Evolutionary conservation across 2,888 invertebrate species (phyloP).

Genomic region (Sabatieria punctata): DNA sequence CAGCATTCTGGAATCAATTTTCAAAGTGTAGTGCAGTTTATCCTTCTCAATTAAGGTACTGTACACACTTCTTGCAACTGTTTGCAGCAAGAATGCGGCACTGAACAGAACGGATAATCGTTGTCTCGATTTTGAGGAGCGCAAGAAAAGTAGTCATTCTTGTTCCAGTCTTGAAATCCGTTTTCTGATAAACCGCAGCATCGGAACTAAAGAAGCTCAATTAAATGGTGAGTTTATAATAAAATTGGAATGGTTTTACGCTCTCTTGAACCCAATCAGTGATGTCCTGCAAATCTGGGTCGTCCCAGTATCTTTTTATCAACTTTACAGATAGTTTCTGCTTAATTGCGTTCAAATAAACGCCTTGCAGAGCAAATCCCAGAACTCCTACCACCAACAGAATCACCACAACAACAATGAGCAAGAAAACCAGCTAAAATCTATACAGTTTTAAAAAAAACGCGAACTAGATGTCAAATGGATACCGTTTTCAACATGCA

Average conservation of each 20-base stretch:
- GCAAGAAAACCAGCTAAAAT: not conserved
- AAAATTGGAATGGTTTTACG: conserved; percentile 4
- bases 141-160: no score
- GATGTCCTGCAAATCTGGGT: conserved; percentile 7
- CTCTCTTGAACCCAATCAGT: conserved; percentile 9
- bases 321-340: not conserved
- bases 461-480: not conserved
- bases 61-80: no score
- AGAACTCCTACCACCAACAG: conserved; percentile 5
- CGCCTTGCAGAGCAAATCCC: conserved; percentile 4
- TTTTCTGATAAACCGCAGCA: no score
- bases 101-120: no score
- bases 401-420: not conserved
- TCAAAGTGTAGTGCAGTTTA: no score
- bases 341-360: not conserved
- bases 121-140: no score
- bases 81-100: no score
- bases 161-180: no score
- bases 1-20: no score
- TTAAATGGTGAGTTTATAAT: no score
- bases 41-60: no score
- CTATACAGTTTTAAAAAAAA: not conserved
- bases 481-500: conserved; percentile 5
- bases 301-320: conserved; percentile 7
- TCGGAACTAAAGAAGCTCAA: no score